Base-by-base conservation (phyloP, 2,888 invertebrate species). In the Hedychridium roseum region DNA sequence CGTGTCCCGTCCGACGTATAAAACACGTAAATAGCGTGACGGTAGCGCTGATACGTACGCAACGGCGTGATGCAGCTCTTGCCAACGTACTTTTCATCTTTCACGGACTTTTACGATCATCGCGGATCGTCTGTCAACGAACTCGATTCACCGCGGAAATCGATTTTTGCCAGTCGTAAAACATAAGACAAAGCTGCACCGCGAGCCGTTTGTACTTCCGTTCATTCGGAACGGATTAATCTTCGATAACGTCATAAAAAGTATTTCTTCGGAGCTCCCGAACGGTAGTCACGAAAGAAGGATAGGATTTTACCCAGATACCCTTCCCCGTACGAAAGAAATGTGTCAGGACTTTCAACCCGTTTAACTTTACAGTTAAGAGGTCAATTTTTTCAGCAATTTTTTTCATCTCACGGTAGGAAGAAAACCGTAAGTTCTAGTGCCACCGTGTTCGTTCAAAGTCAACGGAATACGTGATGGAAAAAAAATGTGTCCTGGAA, bases 321-420 rank as follows among this genome's bases (percentile, higher is more conserved):
- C 27, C 27, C 27, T 27, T 27, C 12, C 9, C 9, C n/a, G n/a
- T n/a, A n/a, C 28, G 36, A 39, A 51, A 57, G 56, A 60, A 60
- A 50, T 57, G 42, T 60, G 58, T 54, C 60, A 60, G 51, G 41
- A 50, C 51, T 40, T 40, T 54, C 28, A 41, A 34, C 44, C 43
- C 64, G 54, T 63, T 62, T 67, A 62, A 60, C 58, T 57, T 60
- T 45, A 53, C 68, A 43, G 69, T 69, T 60, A 67, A 62, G 58
- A 63, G 68, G 64, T 68, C 59, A 62, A 53, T 54, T 60, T 60
- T 68, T 68, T 67, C 47, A 41, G 5, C 15, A 15, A 26, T 3
- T 57, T 57, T 64, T 60, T 60, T 65, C 48, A 30, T 30, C 21
- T 28, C 12, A 4, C n/a, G n/a, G n/a, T n/a, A n/a, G n/a, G n/a